Conservation (phyloP, 2,797 vertebrate species). For the Megalops cyprinoides region DNA sequence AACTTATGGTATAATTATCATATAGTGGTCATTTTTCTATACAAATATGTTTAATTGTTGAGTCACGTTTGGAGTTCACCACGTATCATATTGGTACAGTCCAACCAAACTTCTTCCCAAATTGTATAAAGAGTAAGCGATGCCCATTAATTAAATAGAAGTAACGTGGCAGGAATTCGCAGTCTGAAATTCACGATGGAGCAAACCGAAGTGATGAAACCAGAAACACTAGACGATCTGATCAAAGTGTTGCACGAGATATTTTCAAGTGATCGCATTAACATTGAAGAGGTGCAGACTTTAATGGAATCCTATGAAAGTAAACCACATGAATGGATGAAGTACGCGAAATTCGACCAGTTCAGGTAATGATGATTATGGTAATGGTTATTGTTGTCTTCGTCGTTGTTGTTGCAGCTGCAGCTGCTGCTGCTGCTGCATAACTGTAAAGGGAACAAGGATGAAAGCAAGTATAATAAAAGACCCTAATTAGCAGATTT, state of each 20-base stretch:
- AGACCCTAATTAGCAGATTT: background rate
- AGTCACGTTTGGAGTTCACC: slow-evolving; percentile 43
- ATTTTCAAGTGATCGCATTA: slow-evolving; percentile 80
- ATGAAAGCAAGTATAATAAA: too few species aligned
- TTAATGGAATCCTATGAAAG: slow-evolving; percentile 91
- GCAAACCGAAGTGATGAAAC: slow-evolving; percentile 80
- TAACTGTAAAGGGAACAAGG: background rate
- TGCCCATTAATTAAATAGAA: slow-evolving; percentile 9
- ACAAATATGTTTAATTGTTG: slow-evolving; percentile 6
- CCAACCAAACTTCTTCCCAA: slow-evolving; percentile 55
- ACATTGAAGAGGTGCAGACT: slow-evolving; percentile 86
- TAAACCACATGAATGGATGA: slow-evolving; percentile 85
- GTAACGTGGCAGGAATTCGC: slow-evolving; percentile 30
- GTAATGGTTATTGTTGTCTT: background rate
- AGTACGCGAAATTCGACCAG: slow-evolving; percentile 86
- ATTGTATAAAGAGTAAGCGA: slow-evolving; percentile 58
- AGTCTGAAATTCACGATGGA: slow-evolving; percentile 69
- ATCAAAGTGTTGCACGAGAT: slow-evolving; percentile 80
- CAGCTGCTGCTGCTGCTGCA: background rate
- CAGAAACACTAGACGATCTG: slow-evolving; percentile 80
- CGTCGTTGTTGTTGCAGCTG: background rate
- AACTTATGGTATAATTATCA: too few species aligned
- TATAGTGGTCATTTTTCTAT: background rate
- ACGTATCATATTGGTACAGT: slow-evolving; percentile 64
- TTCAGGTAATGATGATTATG: slow-evolving; percentile 79